phyloP scores from a whole-genome alignment of 2,797 vertebrate genomes.

The Poliocrania exsul region DNA sequence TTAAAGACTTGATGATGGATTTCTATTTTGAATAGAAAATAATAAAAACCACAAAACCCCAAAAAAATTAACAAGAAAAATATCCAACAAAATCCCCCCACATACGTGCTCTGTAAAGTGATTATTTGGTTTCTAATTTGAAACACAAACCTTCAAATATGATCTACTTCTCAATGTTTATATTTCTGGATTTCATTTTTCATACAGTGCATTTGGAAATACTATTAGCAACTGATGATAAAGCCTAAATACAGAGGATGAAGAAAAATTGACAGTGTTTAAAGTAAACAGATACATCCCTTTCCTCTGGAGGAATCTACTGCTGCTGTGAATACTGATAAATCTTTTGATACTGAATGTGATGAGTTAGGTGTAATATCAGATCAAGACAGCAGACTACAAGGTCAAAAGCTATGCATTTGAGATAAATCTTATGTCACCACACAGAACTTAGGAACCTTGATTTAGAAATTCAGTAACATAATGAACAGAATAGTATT shows the following conservation, averaged over 20 bases:
- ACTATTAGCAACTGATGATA: not conserved
- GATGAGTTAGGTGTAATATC: not conserved
- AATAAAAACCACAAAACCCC: not conserved
- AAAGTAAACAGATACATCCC: not conserved
- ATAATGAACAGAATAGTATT: not conserved
- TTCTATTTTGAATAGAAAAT: not conserved
- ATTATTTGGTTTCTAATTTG: not conserved
- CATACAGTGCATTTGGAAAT: not conserved
- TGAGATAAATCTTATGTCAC: not conserved
- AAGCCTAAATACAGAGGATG: not conserved
- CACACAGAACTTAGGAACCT: not conserved
- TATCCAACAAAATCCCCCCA: rapidly evolving
- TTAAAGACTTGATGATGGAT: not conserved
- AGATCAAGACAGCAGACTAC: not conserved
- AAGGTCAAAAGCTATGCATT: not conserved
- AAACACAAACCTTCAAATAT: not conserved
- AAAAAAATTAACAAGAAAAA: not conserved
- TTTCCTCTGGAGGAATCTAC: not conserved
- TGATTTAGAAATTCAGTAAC: not conserved
- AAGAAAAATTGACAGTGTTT: not conserved
- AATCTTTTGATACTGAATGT: not conserved
- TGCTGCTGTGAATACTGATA: not conserved
- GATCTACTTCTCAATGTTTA: not conserved
- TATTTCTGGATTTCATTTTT: not conserved
- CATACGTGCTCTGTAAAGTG: not conserved